Evolutionary conservation across 1,140 invertebrate genomes (phyloP).

Genomic region (Hylaeus volcanicus): DNA sequence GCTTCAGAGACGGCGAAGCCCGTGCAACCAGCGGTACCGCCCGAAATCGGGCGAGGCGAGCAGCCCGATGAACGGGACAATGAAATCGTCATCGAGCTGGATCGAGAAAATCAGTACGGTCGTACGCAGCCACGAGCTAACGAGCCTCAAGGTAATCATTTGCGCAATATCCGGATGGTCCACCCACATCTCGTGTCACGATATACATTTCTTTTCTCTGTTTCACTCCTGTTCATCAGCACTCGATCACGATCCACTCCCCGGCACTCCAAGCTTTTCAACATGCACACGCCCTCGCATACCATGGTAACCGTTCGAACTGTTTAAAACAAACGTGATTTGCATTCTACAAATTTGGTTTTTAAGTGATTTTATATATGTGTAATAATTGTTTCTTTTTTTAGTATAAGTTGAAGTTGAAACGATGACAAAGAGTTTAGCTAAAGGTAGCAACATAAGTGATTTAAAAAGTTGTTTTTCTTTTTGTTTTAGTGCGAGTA

Average conservation of each 20-base stretch:
- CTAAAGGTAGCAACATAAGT: too few relatives aligned
- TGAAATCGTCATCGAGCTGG: slow-evolving; percentile 81
- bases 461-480: too few relatives aligned
- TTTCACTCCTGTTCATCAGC: slow-evolving; percentile 16
- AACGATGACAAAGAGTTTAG: too few relatives aligned
- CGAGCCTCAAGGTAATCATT: slow-evolving; percentile 80
- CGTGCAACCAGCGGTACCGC: slow-evolving; percentile 75
- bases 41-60: slow-evolving; percentile 76
- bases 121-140: slow-evolving; percentile 80
- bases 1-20: slow-evolving; percentile 79
- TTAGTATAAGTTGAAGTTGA: too few relatives aligned
- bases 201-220: slow-evolving; percentile 65
- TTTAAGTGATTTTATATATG: too few relatives aligned
- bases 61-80: slow-evolving; percentile 78
- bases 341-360: too few relatives aligned
- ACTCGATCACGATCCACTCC: background rate
- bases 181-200: slow-evolving; percentile 30
- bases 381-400: too few relatives aligned
- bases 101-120: slow-evolving; percentile 80
- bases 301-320: too few relatives aligned
- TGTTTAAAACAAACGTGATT: too few relatives aligned
- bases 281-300: background rate
- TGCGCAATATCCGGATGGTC: slow-evolving; percentile 48
- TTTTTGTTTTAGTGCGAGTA: too few relatives aligned
- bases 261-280: background rate